Evolutionary conservation across 2,888 invertebrate species (phyloP).

Genomic region (Agonopterix arenella): DNA sequence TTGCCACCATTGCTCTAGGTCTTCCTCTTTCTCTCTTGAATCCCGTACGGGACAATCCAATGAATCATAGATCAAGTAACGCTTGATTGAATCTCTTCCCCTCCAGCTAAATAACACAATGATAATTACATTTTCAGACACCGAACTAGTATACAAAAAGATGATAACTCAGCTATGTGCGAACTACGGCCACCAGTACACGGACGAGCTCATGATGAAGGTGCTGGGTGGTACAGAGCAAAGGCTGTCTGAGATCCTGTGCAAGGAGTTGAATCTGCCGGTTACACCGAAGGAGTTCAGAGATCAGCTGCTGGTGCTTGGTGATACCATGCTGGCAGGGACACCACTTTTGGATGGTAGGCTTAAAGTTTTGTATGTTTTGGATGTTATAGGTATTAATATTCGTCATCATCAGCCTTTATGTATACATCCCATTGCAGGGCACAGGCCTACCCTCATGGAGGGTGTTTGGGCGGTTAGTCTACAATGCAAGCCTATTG

Average conservation of each 20-base stretch:
- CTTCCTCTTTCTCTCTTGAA: too few relatives aligned
- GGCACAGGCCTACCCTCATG: too few relatives aligned
- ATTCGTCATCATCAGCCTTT: too few relatives aligned
- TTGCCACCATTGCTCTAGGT: too few relatives aligned
- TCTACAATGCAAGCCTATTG: too few relatives aligned
- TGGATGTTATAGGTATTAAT: too few relatives aligned
- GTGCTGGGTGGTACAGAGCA: constrained; percentile 85
- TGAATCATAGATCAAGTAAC: too few relatives aligned
- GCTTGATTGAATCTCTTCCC: too few relatives aligned
- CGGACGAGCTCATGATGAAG: constrained; percentile 86
- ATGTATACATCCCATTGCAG: too few relatives aligned
- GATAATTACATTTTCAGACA: constrained; percentile 78
- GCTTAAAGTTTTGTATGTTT: too few relatives aligned
- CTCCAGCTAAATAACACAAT: background rate
- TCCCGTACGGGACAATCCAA: too few relatives aligned
- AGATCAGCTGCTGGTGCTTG: constrained; percentile 74
- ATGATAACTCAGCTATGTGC: constrained; percentile 83
- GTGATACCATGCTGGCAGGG: constrained; percentile 78
- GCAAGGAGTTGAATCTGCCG: constrained; percentile 81
- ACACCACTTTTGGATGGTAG: constrained; percentile 83
- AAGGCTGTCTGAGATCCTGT: constrained; percentile 81
- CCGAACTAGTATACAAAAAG: constrained; percentile 86
- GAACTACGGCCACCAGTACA: constrained; percentile 85
- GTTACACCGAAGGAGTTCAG: constrained; percentile 81
- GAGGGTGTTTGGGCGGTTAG: too few relatives aligned